Evolutionary conservation across 2,797 vertebrate genomes (phyloP).

Genomic region (Coregonus suidteri): DNA sequence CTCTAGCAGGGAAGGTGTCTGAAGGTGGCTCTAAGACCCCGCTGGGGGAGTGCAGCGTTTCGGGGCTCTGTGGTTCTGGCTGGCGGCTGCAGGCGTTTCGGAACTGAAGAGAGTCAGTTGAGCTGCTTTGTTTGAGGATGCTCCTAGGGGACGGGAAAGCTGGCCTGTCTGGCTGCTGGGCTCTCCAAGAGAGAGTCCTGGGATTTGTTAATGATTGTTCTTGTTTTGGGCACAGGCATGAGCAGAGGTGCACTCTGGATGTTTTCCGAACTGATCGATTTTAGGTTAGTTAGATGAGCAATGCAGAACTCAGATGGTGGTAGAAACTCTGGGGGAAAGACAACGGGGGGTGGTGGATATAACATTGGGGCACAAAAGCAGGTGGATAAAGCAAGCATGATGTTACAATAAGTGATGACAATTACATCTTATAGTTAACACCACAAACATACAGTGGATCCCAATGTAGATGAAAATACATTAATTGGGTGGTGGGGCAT

Average conservation of each 20-base stretch:
- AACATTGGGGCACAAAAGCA: constrained; percentile 7
- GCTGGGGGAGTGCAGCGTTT: constrained; percentile 41
- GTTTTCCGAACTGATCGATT: constrained; percentile 38
- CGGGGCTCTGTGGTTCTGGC: constrained; percentile 61
- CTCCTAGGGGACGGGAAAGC: constrained; percentile 59
- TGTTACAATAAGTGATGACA: background rate
- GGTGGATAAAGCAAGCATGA: constrained; percentile 5
- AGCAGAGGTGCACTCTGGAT: constrained; percentile 47
- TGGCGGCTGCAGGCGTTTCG: constrained; percentile 28
- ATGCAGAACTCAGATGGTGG: constrained; percentile 59
- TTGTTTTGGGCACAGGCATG: constrained; percentile 70
- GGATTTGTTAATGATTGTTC: constrained; percentile 59
- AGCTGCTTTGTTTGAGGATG: constrained; percentile 82
- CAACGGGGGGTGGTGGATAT: constrained; percentile 26
- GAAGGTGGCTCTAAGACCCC: constrained; percentile 68
- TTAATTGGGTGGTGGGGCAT: background rate
- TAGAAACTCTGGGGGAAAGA: constrained; percentile 75
- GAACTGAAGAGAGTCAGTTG: constrained; percentile 74
- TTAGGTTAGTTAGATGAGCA: constrained; percentile 54
- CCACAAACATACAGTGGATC: background rate
- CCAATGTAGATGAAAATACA: background rate
- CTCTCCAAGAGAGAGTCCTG: constrained; percentile 51
- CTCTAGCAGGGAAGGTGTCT: constrained; percentile 47
- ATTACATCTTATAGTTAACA: background rate
- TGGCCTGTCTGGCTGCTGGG: constrained; percentile 43